Base-by-base conservation (phyloP, 2,888 invertebrate genomes). In the Pristionchus exspectatus region DNA sequence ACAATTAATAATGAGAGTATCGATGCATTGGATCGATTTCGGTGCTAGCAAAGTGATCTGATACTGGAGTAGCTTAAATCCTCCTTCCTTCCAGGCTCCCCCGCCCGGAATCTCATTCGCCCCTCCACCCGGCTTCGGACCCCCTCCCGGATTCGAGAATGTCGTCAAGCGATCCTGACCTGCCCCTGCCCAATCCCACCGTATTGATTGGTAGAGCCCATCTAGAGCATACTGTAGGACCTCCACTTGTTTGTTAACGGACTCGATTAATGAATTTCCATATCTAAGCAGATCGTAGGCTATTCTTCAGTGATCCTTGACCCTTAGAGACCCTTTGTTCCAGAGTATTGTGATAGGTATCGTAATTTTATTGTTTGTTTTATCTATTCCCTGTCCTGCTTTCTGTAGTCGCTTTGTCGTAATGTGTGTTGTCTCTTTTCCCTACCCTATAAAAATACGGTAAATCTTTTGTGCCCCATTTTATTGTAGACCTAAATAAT, bases 71-170 rank as follows among this genome's bases (percentile, higher is more conserved):
- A 50, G 12, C 44, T 50, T 9, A 50, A 50, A 50, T 50, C 5
- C 44, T 12, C 44, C 44, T 50, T 50, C 44, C 4, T 84, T 63
- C 2, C 56, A 85, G 85, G 85, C 50, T 63, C 63, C 85, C 10
- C 85, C 85, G 5, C 85, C 85, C 9, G 85, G 85, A 30, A 16
- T 85, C 38, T 85, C 85, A 30, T 85, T 30, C 85, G 85, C 56
- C 30, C 85, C 85, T 33, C 85, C 85, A 9, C 85, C 85, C 21
- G 85, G 85, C 1, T 85, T 85, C 63, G 85, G 85, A 24, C 85
- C 85, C 27, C 85, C 85, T 30, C 85, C 85, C 33, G 85, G 85
- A 56, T 85, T 85, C 38, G 85, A 85, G 44, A 33, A 74, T 38
- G 74, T 33, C 30, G 74, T 74, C 74, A 74, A 74, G 74, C 74